A percentile compares a stretch with the other conserved stretches of the same genome.
These are phyloP conservation scores for Dynastes hyllus DNA, from an alignment of 2,888 invertebrate species.

Conservation along the genomic window DNA sequence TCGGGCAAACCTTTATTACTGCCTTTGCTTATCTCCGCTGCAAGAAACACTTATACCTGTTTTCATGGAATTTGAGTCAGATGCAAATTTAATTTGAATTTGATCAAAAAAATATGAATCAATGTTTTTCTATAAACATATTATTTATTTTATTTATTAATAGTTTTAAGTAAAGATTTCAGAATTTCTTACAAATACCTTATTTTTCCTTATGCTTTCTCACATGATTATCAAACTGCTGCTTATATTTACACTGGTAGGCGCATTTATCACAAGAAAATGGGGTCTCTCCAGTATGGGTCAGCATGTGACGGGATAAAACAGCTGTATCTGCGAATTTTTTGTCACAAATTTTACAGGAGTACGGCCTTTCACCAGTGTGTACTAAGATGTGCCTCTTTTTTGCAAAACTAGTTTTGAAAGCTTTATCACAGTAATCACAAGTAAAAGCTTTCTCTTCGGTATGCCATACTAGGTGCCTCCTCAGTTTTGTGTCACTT, in stretches of 20 bases:
- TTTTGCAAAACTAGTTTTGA: background rate
- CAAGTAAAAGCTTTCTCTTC: slow-evolving; percentile 12
- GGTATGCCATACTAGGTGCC: background rate
- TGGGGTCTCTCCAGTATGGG: slow-evolving; percentile 23
- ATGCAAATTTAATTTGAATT: background rate
- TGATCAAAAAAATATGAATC: background rate
- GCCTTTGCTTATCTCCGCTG: background rate
- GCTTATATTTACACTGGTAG: slow-evolving; percentile 4
- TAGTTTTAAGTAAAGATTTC: too few relatives aligned
- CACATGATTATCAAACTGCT: slow-evolving; percentile 15
- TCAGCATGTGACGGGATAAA: slow-evolving; percentile 1
- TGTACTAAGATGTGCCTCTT: background rate
- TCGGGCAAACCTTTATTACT: background rate
- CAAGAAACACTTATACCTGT: background rate
- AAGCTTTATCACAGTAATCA: slow-evolving; percentile 1
- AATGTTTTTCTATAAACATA: background rate
- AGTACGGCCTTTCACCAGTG: slow-evolving; percentile 14
- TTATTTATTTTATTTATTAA: too few relatives aligned
- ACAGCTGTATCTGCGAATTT: background rate
- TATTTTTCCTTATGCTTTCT: background rate
- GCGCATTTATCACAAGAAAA: slow-evolving; percentile 2
- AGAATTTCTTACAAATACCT: background rate
- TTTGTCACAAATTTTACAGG: slow-evolving; percentile 3
- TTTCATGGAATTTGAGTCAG: background rate
- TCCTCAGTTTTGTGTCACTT: background rate